A percentile compares a stretch with the other conserved stretches of the same genome.
Evolutionary conservation across 1,140 invertebrate species (phyloP).

Genomic region (Armadillidium nasatum): DNA sequence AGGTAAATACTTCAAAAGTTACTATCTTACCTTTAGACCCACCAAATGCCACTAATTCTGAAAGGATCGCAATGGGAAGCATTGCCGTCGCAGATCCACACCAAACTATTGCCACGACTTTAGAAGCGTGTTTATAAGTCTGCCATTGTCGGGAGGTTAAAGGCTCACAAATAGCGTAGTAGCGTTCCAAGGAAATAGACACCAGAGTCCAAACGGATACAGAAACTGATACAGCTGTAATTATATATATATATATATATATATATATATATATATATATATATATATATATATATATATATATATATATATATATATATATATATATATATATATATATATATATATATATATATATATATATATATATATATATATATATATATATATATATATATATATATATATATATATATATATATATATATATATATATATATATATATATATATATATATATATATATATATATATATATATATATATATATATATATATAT

Average conservation of each 20-base stretch:
- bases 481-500: too few species aligned
- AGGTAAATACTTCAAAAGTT: too few species aligned
- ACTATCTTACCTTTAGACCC: neutral
- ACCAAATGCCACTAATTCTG: constrained; percentile 50
- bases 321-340: neutral
- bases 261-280: neutral
- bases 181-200: constrained; percentile 81
- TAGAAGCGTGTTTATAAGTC: constrained; percentile 83
- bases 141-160: constrained; percentile 80
- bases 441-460: too few species aligned
- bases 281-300: neutral
- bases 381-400: too few species aligned
- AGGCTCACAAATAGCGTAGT: constrained; percentile 86
- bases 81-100: constrained; percentile 63
- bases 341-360: too few species aligned
- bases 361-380: too few species aligned
- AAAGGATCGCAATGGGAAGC: constrained; percentile 65
- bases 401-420: too few species aligned
- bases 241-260: too few species aligned
- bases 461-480: too few species aligned
- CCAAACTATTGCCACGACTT: constrained; percentile 75
- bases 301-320: neutral
- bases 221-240: constrained; percentile 77
- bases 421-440: too few species aligned
- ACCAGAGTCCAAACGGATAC: constrained; percentile 87